Base-by-base conservation (phyloP, 2,888 invertebrate genomes). In the Zhengitettix transpicula region DNA sequence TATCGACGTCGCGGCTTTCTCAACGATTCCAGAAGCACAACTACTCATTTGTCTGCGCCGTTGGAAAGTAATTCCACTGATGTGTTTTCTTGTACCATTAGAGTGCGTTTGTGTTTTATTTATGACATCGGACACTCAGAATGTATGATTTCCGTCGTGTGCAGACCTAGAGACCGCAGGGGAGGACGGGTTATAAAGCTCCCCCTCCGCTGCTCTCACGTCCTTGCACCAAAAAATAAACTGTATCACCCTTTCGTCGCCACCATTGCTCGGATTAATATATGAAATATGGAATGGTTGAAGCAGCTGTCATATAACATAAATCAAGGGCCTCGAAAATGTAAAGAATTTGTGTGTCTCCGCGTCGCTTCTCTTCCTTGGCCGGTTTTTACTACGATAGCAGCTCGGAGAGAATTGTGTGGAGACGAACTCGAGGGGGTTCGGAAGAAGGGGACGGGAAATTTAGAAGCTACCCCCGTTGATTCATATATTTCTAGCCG, bases 201-300 rank as follows among this genome's bases (percentile, higher is more conserved):
- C 47, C 14, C 47, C 47, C 47, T 47, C 14, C 47, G 14, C 28
- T 28, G 7, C 28, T 28, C 28, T 28, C 28, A 28, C 28, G 28
- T 28, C 28, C 28, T 28, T 28, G 28, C 14, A 47, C 47, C 12
- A n/a, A 47, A 47, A 47, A 47, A 47, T 47, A 47, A 47, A 47
- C 47, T 47, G 47, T 47, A 47, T 47, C 47, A 52, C 42, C 28
- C 60, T 17, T 44, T 55, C 58, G 60, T 60, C 58, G 55, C 55
- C 47, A 55, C 58, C 60, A 60, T 58, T 55, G 44, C 55, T 40
- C 42, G 58, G 60, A 62, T 62, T 62, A 62, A 62, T 60, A 62
- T 60, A 60, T 60, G 62, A 60, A 62, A 62, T 62, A 62, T 60
- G 58, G 59, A 59, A 56, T 41, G 60, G 58, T 55, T 57, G 62